Conservation (phyloP, 2,113 vertebrate species). For the Stigmatopora nigra region DNA sequence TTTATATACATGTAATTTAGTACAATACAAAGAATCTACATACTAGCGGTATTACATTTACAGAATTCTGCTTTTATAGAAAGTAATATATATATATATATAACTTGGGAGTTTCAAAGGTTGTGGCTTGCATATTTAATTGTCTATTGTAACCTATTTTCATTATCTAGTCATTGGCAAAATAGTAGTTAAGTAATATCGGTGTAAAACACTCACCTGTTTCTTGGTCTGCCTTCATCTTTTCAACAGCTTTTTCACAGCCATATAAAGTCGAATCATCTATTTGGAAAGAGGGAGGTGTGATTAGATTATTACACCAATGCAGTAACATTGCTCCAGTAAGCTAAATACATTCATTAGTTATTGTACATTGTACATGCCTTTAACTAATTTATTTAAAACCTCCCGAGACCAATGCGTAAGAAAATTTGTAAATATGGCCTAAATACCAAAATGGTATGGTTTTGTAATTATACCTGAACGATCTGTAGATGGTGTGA, state of each 20-base stretch:
- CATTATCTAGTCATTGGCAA: background rate
- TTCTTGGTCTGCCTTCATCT: constrained; percentile 5
- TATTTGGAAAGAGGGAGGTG: constrained; percentile 8
- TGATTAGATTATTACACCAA: background rate
- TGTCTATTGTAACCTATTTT: background rate
- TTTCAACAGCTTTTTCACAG: constrained; percentile 7
- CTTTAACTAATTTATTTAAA: too few relatives aligned
- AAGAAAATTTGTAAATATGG: background rate
- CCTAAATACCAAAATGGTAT: background rate
- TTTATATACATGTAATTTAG: background rate
- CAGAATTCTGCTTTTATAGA: background rate
- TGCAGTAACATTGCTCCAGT: too few relatives aligned
- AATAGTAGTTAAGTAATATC: background rate
- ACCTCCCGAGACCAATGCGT: too few relatives aligned
- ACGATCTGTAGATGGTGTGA: constrained; percentile 66
- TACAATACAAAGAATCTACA: background rate
- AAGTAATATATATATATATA: background rate
- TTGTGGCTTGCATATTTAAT: background rate
- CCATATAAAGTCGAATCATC: background rate
- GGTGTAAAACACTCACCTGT: background rate
- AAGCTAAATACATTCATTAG: too few relatives aligned
- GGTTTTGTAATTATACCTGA: constrained; percentile 58
- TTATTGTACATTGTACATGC: too few relatives aligned
- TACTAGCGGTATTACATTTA: background rate
- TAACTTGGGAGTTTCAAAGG: background rate